Percentiles rank a stretch among this genome's conserved stretches.
These are phyloP conservation scores for Eurosta solidaginis DNA, from an alignment of 1,140 invertebrate genomes.

Conservation along the genomic window DNA sequence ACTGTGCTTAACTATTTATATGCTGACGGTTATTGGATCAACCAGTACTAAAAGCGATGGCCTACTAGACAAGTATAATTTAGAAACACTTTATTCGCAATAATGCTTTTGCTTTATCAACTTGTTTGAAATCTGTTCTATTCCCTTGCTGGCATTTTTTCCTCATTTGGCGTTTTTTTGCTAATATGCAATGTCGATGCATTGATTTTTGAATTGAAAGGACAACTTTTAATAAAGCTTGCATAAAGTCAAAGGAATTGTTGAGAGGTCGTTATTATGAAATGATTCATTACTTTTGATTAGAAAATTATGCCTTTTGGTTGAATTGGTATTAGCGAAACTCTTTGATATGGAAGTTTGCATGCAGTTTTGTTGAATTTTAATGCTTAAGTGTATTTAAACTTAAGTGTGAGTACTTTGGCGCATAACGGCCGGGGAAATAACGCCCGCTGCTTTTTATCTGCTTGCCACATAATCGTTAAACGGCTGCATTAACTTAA, in stretches of 20 bases:
- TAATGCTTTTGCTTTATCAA: no score
- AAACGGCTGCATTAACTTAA: slow-evolving; percentile 5
- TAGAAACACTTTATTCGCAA: no score
- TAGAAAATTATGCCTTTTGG: neutral
- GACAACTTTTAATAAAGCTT: neutral
- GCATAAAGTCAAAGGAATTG: neutral
- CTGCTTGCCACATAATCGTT: neutral
- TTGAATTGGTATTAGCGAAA: no score
- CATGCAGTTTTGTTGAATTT: neutral
- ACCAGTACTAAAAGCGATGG: no score
- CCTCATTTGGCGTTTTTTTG: neutral
- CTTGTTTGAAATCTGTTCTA: no score
- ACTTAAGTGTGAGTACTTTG: neutral
- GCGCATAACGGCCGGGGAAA: no score
- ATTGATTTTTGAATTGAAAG: neutral
- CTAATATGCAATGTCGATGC: neutral
- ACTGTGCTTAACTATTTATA: no score
- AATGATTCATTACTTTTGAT: neutral
- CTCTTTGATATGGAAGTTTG: neutral
- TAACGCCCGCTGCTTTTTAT: no score
- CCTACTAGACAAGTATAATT: no score
- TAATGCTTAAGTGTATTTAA: neutral
- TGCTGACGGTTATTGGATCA: no score
- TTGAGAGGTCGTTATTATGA: neutral
- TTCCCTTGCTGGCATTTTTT: no score